These are phyloP conservation scores for Actenoides lindsayi DNA, from an alignment of 2,113 vertebrate genomes.

Conservation along the genomic window DNA sequence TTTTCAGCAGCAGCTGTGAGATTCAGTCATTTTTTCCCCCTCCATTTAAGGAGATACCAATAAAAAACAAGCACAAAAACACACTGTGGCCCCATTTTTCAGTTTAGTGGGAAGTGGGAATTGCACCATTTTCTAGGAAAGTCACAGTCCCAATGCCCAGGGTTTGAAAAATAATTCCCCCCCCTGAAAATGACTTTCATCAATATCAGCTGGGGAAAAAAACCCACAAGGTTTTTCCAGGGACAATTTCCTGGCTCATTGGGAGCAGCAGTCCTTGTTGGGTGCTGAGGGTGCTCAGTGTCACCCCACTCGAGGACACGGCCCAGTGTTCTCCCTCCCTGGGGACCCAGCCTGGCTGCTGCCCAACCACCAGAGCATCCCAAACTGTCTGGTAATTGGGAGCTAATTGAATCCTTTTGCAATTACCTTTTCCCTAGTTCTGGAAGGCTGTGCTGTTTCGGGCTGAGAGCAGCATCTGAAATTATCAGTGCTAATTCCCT, in stretches of 20 bases:
- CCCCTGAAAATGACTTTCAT: not conserved
- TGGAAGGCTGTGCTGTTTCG: not conserved
- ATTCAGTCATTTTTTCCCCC: not conserved
- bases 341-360: not conserved
- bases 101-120: not conserved
- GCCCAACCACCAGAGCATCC: not conserved
- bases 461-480: constrained; percentile 37
- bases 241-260: not conserved
- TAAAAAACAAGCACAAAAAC: not conserved
- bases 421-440: not conserved
- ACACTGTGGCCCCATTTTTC: not conserved
- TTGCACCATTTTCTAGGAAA: not conserved
- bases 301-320: rapidly evolving
- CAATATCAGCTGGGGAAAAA: not conserved
- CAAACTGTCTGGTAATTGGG: not conserved
- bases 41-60: not conserved
- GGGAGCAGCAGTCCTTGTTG: rapidly evolving
- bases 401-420: not conserved
- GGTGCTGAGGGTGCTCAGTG: rapidly evolving
- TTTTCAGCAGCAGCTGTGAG: not conserved
- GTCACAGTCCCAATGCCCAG: not conserved
- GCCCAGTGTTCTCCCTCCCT: not conserved
- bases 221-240: not conserved
- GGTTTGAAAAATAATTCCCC: not conserved
- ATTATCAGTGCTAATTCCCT: constrained; percentile 42